Evolutionary conservation across 2,797 vertebrate species (phyloP).

Genomic region (Etheostoma perlongum): DNA sequence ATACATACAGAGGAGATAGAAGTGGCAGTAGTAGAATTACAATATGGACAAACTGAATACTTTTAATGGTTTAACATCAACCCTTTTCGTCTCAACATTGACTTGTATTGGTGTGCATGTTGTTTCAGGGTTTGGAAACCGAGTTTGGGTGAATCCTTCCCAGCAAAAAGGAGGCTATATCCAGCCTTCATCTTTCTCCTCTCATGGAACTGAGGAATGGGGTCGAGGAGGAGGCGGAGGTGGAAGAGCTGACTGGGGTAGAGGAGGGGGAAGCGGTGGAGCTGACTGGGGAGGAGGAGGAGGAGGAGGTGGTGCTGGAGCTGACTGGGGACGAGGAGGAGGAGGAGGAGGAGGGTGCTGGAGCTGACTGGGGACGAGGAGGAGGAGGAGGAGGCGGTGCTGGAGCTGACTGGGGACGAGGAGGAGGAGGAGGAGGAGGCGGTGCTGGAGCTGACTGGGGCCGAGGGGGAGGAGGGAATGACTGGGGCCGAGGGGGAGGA

Average conservation of each 20-base stretch:
- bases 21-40: not conserved
- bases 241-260: constrained; percentile 9
- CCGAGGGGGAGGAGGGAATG: not conserved
- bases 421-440: constrained; percentile 16
- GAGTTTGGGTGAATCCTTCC: constrained; percentile 87
- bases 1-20: not conserved
- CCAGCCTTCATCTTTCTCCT: constrained; percentile 88
- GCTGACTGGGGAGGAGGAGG: constrained; percentile 57
- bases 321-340: constrained; percentile 28
- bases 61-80: not conserved
- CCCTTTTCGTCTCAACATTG: not conserved
- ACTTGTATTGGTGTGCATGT: not conserved
- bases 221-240: constrained; percentile 67
- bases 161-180: constrained; percentile 81
- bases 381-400: constrained; percentile 35
- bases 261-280: constrained; percentile 65
- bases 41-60: not conserved
- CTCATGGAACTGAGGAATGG: constrained; percentile 69
- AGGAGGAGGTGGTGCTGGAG: constrained; percentile 54
- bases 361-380: constrained; percentile 61
- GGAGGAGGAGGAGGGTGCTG: constrained; percentile 37
- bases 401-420: constrained; percentile 18
- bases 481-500: constrained; percentile 55
- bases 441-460: constrained; percentile 38
- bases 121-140: constrained; percentile 82